Conservation (phyloP, 2,888 invertebrate species). For the Andrena haemorrhoa region DNA sequence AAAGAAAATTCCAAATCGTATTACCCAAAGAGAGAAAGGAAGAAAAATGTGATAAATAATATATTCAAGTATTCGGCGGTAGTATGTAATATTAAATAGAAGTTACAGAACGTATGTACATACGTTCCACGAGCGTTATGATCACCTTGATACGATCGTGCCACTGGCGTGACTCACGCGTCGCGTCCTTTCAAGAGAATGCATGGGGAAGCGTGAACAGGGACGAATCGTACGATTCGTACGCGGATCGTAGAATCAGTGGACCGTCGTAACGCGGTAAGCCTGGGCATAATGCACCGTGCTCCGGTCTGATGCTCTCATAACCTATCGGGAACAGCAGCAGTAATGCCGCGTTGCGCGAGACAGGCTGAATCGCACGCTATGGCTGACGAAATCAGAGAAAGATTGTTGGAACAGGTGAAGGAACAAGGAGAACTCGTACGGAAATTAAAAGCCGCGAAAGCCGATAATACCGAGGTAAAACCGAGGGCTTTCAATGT, state of each 20-base stretch:
- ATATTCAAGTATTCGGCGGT: too few relatives aligned
- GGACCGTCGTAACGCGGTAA: constrained; percentile 1
- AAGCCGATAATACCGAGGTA: constrained; percentile 92
- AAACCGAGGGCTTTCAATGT: constrained; percentile 33
- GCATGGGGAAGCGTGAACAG: background rate
- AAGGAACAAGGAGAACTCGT: constrained; percentile 93
- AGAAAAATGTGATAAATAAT: too few relatives aligned
- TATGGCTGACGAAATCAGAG: constrained; percentile 85
- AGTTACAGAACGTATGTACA: background rate
- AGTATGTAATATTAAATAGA: too few relatives aligned
- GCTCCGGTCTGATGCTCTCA: background rate
- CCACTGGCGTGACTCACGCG: background rate
- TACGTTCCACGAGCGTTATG: background rate
- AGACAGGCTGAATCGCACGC: constrained; percentile 25
- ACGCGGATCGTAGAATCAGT: background rate
- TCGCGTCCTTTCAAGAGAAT: background rate
- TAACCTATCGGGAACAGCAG: constrained; percentile 27
- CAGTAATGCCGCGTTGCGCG: constrained; percentile 38
- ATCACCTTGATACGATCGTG: background rate
- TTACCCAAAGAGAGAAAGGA: too few relatives aligned
- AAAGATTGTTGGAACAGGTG: constrained; percentile 87
- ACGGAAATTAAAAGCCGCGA: constrained; percentile 92
- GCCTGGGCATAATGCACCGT: background rate
- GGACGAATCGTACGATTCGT: background rate
- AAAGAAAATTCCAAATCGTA: too few relatives aligned